Base-by-base conservation (phyloP, 2,888 invertebrate species). In the Drosophila subsilvestris region DNA sequence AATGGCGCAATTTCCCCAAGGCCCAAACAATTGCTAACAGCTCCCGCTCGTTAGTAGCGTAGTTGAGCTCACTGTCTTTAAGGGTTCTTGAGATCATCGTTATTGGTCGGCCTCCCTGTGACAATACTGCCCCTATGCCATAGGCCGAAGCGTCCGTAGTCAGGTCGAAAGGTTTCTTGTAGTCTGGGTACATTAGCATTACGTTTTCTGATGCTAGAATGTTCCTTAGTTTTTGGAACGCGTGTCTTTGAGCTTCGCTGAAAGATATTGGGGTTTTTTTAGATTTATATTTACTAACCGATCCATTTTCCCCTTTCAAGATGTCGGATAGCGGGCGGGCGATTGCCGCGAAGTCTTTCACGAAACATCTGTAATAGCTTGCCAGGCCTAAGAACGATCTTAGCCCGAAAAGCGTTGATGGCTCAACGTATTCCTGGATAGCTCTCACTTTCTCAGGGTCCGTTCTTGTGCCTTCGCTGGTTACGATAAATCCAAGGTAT, bases 41-140 rank as follows among this genome's bases (percentile, higher is more conserved):
- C 25, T 25, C 25, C 25, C 25, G 25, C 25, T 25, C 25, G 25
- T 25, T 25, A 5, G 25, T 25, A 25, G 6, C 25, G 25, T 25
- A 25, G 25, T 25, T 25, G 5, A 25, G 25, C 25, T 25, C 25
- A 25, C 6, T 25, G 25, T 25, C 25, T 6, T 25, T 25, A 6
- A 25, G 25, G 6, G 25, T 25, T 6, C 42, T 22, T 1, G 37
- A 54, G 14, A 54, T 44, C 54, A 54, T 54, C 5, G 54, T 43
- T 42, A 42, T 54, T 1, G 43, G 54, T n/a, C n/a, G n/a, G n/a
- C n/a, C n/a, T n/a, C n/a, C 44, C 22, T 44, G 44, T 10, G 45
- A 29, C 20, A 44, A 27, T 17, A 55, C 55, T n/a, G 55, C 55
- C 12, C 55, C 45, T n/a, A 55, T 43, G 45, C 45, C 56, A 25